Conservation (phyloP, 2,113 vertebrate species). For the Psammodynastes pulverulentus region DNA sequence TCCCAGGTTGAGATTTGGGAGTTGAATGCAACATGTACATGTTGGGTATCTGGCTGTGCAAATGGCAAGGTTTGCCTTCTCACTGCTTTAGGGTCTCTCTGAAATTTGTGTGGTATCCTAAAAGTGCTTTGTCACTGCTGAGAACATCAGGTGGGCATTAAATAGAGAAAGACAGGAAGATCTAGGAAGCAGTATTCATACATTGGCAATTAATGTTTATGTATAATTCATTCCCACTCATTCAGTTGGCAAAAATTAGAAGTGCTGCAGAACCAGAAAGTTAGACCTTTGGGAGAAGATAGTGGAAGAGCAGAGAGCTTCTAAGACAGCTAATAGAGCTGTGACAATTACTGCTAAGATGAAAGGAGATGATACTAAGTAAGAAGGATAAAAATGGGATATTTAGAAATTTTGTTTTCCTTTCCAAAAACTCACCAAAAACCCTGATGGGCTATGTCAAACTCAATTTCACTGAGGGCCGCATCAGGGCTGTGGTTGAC, state of each 20-base stretch:
- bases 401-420: neutral
- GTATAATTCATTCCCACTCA: constrained; percentile 34
- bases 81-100: neutral
- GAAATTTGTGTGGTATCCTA: neutral
- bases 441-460: neutral
- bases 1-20: neutral
- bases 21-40: neutral
- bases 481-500: too few species aligned
- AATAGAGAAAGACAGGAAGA: neutral
- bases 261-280: neutral
- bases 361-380: neutral
- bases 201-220: constrained; percentile 28
- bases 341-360: neutral
- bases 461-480: too few species aligned
- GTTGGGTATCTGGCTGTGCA: neutral
- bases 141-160: neutral
- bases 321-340: neutral
- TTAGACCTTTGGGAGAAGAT: neutral
- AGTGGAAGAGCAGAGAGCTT: neutral
- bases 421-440: neutral
- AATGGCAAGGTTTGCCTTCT: too few species aligned
- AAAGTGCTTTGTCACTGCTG: constrained; percentile 20
- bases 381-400: neutral
- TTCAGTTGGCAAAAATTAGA: neutral
- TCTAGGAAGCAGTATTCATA: constrained; percentile 12